Evolutionary conservation across 2,113 vertebrate genomes (phyloP).

Genomic region (Potamarius usumacintae): DNA sequence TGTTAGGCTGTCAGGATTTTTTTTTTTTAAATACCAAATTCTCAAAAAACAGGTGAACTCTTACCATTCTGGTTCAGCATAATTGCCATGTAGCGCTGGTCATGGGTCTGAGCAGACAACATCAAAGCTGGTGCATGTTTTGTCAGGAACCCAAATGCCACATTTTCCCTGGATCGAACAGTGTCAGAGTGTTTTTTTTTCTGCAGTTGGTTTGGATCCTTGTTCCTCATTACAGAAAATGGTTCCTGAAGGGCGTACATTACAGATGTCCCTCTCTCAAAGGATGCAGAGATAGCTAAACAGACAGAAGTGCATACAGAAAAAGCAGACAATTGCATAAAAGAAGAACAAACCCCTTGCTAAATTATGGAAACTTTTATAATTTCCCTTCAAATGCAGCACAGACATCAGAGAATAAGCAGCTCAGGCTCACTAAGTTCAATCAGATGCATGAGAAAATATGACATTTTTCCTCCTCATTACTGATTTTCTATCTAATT

Average conservation of each 20-base stretch:
- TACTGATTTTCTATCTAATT: constrained; percentile 28
- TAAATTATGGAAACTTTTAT: constrained; percentile 13
- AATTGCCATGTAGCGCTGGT: constrained; percentile 77
- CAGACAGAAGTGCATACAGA: constrained; percentile 14
- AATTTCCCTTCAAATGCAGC: constrained; percentile 33
- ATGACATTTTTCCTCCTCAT: constrained; percentile 42
- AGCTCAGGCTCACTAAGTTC: constrained; percentile 33
- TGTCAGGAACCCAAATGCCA: constrained; percentile 78
- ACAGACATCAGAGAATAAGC: constrained; percentile 38
- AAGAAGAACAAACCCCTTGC: neutral
- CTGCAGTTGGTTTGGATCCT: constrained; percentile 63
- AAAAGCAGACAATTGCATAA: neutral
- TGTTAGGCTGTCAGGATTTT: neutral
- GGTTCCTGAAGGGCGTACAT: constrained; percentile 81
- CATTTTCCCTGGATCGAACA: constrained; percentile 71
- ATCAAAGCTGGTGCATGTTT: constrained; percentile 75
- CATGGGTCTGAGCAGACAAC: constrained; percentile 73
- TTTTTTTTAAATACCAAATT: neutral
- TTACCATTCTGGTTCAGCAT: constrained; percentile 80
- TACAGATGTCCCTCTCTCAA: constrained; percentile 79
- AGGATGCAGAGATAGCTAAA: constrained; percentile 72
- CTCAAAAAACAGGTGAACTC: neutral
- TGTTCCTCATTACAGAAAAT: constrained; percentile 78
- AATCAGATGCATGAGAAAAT: constrained; percentile 28
- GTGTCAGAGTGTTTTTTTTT: constrained; percentile 74